phyloP scores from a whole-genome alignment of 2,888 invertebrate genomes.

The Cephus nigrinus region DNA sequence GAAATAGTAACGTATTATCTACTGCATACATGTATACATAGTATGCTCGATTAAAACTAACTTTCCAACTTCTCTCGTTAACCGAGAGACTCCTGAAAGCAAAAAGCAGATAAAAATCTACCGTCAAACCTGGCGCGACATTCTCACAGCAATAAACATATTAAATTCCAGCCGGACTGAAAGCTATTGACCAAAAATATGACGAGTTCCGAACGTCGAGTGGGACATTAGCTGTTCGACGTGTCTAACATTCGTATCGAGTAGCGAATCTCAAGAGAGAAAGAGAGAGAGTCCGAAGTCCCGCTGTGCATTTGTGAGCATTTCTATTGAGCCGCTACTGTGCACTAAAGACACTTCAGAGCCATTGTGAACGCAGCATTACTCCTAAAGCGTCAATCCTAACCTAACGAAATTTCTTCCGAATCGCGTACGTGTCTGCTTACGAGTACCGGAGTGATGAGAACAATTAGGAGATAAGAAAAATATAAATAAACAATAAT shows the following conservation, averaged over 20 bases:
- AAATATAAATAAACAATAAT: not conserved
- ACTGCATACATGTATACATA: no score
- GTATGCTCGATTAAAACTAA: no score
- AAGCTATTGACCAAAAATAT: conserved; percentile 42
- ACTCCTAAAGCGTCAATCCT: conserved; percentile 43
- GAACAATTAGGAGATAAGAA: no score
- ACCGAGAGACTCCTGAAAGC: no score
- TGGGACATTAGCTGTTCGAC: conserved; percentile 48
- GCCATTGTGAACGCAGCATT: conserved; percentile 45
- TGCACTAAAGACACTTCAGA: conserved; percentile 58
- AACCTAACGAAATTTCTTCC: conserved; percentile 47
- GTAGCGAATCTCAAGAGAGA: conserved; percentile 56
- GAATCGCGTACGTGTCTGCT: not conserved
- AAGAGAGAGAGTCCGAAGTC: conserved; percentile 43
- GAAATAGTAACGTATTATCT: no score
- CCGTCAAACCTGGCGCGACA: conserved; percentile 44
- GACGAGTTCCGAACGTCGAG: conserved; percentile 19
- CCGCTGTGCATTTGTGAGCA: conserved; percentile 64
- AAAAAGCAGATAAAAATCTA: conserved; percentile 48
- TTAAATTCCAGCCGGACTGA: conserved; percentile 41
- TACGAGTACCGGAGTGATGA: not conserved
- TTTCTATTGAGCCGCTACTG: conserved; percentile 54
- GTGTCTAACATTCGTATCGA: conserved; percentile 54
- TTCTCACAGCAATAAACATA: conserved; percentile 65
- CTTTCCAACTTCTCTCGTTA: no score